Conservation (phyloP, 2,888 invertebrate species). For the Hofmannophila pseudospretella region DNA sequence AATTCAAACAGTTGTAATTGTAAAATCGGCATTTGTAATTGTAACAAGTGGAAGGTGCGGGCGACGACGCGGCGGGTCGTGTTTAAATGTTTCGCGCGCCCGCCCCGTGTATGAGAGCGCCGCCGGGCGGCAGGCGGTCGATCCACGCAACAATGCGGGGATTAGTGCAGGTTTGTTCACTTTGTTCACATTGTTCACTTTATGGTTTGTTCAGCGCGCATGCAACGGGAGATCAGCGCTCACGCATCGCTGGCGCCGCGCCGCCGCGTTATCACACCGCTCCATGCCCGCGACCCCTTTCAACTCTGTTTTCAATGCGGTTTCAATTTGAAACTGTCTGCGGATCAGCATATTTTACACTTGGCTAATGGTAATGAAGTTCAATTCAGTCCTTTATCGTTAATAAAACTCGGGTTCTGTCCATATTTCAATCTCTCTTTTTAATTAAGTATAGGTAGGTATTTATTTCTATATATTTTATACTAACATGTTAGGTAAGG, state of each 20-base stretch:
- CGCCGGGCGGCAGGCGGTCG: constrained; percentile 24
- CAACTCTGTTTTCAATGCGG: constrained; percentile 47
- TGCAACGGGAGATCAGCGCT: constrained; percentile 44
- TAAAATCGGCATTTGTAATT: too few species aligned
- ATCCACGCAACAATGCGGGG: constrained; percentile 55
- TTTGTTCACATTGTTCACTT: constrained; percentile 47
- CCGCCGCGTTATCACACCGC: constrained; percentile 48
- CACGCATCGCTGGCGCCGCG: constrained; percentile 43
- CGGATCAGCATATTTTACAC: constrained; percentile 70
- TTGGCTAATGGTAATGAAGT: constrained; percentile 43
- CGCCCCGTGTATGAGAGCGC: background rate
- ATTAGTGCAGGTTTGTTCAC: constrained; percentile 56
- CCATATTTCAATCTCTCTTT: too few species aligned
- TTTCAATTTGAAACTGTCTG: constrained; percentile 59
- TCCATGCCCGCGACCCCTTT: constrained; percentile 59
- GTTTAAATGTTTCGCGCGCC: background rate
- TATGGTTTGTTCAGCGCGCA: constrained; percentile 38
- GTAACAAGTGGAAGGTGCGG: too few species aligned
- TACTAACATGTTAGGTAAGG: too few species aligned
- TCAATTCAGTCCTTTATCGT: constrained; percentile 53
- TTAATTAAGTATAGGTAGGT: too few species aligned
- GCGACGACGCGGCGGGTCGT: background rate
- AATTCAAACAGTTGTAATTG: too few species aligned
- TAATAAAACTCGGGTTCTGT: too few species aligned
- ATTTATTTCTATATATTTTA: too few species aligned